phyloP scores from a whole-genome alignment of 2,113 vertebrate species.

The Rhabdornis inornatus region DNA sequence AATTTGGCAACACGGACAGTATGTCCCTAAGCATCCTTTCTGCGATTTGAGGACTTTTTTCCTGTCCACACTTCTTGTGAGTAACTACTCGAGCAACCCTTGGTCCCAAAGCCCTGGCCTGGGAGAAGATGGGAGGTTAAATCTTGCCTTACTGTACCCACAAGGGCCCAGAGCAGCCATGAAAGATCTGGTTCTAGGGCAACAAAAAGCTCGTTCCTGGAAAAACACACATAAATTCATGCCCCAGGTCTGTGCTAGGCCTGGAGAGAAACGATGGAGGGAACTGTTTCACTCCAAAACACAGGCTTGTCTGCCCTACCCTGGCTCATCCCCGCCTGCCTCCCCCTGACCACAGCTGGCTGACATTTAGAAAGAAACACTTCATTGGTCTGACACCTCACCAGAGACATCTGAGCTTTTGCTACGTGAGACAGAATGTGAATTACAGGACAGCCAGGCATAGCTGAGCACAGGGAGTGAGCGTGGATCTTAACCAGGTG shows the following conservation, averaged over 20 bases:
- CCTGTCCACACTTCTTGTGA: neutral
- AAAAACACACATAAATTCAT: neutral
- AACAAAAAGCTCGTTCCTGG: neutral
- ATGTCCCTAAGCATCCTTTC: neutral
- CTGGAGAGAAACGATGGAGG: neutral
- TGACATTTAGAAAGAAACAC: slow-evolving; percentile 44
- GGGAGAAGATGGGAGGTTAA: neutral
- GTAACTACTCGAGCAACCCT: neutral
- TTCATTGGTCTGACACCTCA: slow-evolving; percentile 23
- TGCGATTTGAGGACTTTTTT: neutral
- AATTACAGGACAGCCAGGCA: neutral
- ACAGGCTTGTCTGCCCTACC: neutral
- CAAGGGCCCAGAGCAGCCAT: neutral
- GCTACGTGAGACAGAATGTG: neutral
- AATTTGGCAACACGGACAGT: neutral
- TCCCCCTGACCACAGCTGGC: neutral
- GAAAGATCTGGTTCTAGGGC: neutral
- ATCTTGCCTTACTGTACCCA: neutral
- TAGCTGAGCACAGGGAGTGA: neutral
- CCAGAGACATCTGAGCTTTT: slow-evolving; percentile 1
- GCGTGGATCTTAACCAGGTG: neutral
- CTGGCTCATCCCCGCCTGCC: neutral
- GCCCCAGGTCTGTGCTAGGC: neutral
- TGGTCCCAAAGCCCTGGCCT: neutral
- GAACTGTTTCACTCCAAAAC: slow-evolving; percentile 13